Percentiles rank a stretch among this genome's conserved stretches.
phyloP scores from a whole-genome alignment of 2,113 vertebrate species.

The Cyprinus carpio region DNA sequence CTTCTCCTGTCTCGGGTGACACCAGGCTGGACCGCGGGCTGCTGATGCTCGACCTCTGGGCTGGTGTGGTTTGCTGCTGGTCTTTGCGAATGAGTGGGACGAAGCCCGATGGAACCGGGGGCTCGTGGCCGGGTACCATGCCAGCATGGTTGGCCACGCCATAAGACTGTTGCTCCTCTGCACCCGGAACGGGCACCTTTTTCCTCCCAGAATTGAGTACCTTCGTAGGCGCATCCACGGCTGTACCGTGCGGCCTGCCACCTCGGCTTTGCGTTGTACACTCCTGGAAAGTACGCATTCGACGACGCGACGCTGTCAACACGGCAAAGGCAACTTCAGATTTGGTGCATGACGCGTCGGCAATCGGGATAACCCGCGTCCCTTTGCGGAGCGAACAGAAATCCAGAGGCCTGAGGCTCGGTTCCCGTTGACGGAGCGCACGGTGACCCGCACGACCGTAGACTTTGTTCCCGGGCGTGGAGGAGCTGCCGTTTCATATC shows the following conservation, averaged over 20 bases:
- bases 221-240: constrained; percentile 75
- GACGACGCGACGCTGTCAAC: constrained; percentile 80
- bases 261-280: constrained; percentile 79
- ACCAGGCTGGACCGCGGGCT: constrained; percentile 82
- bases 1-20: constrained; percentile 33
- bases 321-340: constrained; percentile 86
- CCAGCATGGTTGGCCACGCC: too few species aligned
- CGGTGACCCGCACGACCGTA: constrained; percentile 72
- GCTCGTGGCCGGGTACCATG: constrained; percentile 63
- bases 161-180: too few species aligned
- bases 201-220: constrained; percentile 73
- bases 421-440: constrained; percentile 74
- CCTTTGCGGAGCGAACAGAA: constrained; percentile 72
- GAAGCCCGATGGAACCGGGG: constrained; percentile 79
- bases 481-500: constrained; percentile 76
- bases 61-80: constrained; percentile 82
- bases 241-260: constrained; percentile 79
- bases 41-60: constrained; percentile 79
- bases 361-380: constrained; percentile 68
- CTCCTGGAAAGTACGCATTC: constrained; percentile 81
- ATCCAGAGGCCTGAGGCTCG: constrained; percentile 69
- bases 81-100: constrained; percentile 74
- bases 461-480: constrained; percentile 75
- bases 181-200: constrained; percentile 45
- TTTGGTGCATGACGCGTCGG: constrained; percentile 76